Evolutionary conservation across 2,113 vertebrate genomes (phyloP), one percentile per base, ranked within the genome.

Genomic region (Pelecanoides urinatrix): DNA sequence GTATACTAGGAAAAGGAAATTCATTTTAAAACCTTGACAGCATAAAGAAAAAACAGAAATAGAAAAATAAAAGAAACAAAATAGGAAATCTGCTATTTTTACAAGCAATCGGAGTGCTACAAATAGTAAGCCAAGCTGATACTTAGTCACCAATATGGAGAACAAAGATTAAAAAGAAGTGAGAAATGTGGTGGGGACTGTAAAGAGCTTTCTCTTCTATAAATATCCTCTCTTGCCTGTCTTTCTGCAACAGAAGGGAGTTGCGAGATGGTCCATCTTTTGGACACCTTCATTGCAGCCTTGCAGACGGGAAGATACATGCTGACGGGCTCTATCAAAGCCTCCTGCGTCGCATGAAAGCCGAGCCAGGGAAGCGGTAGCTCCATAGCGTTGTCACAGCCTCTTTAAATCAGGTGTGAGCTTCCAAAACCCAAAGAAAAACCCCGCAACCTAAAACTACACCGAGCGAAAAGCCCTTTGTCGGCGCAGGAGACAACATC

Each of bases 41-140:
- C 15, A 32, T 17, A 61, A 94, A 94, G 72, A 89, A 38, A 74
- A 78, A 92, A 47, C 16, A 78, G 77, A 93, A 95, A 91, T 50
- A 73, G 80, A 90, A 81, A 80, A 77, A 81, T 62, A 79, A 62
- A 82, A 61, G 20, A 80, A 92, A 83, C 25, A 74, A 90, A 77
- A 66, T 38, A 47, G 44, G 67, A 67, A 66, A 76, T n/a, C 5
- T n/a, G 29, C 53, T 77, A 61, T 77, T 92, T 96, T 90, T 91
- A 67, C 49, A 47, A 77, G 72, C 79, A 70, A 82, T 75, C 4
- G 2, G 66, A 91, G 52, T 5, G 67, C 89, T 50, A 58, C 81
- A 86, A 93, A 76, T 76, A 92, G 75, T 22, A 73, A 82, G 30
- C 11, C 66, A 45, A 76, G 85, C 71, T 65, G 73, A 71, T 86